phyloP scores from a whole-genome alignment of 2,113 vertebrate genomes.

The Myrmecobius fasciatus region DNA sequence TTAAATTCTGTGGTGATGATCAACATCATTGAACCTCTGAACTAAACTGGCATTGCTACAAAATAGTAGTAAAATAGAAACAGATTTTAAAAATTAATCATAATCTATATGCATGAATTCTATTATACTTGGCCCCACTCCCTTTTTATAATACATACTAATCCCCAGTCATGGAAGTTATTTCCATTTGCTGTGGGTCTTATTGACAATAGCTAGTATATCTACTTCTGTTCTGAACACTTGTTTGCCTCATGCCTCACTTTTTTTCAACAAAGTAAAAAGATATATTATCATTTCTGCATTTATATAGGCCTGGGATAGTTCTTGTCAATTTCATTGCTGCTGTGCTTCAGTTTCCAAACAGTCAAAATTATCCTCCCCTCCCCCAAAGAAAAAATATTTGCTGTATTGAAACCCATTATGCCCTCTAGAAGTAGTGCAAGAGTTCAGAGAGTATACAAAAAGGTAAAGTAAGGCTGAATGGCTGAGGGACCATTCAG shows the following conservation, averaged over 20 bases:
- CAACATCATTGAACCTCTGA: conserved; percentile 33
- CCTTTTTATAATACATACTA: background rate
- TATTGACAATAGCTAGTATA: conserved; percentile 9
- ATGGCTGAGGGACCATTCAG: background rate
- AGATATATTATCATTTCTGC: background rate
- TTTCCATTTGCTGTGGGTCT: background rate
- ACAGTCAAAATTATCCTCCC: conserved; percentile 20
- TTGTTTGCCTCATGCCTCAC: background rate
- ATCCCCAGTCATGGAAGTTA: conserved; percentile 11
- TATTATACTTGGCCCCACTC: conserved; percentile 10
- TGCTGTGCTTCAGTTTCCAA: background rate
- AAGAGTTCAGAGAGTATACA: conserved; percentile 7
- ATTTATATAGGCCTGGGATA: background rate
- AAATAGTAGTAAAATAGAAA: conserved; percentile 25
- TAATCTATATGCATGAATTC: conserved; percentile 25
- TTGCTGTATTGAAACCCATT: background rate
- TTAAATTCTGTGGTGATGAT: background rate
- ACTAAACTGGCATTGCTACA: background rate
- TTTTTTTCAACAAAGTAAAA: conserved; percentile 41
- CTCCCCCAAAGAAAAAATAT: background rate
- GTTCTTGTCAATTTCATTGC: background rate
- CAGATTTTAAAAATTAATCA: background rate
- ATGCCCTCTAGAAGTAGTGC: background rate
- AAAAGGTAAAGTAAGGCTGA: background rate
- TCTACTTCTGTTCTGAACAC: background rate